phyloP scores from a whole-genome alignment of 2,888 invertebrate genomes.

The Nomada goodeniana region DNA sequence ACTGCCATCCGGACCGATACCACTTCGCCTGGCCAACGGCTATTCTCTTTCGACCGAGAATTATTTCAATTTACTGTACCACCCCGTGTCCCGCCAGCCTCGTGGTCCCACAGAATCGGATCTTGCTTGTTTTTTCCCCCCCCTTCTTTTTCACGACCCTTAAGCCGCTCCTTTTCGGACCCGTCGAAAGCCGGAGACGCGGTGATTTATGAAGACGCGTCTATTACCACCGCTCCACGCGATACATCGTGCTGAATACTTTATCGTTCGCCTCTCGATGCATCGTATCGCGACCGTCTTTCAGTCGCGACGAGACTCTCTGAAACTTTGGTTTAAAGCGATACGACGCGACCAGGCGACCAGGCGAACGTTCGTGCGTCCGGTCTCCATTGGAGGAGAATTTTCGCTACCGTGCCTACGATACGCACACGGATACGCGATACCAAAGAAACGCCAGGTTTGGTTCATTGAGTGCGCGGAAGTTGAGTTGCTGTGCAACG shows the following conservation, averaged over 20 bases:
- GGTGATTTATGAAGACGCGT: conserved; percentile 74
- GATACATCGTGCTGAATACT: conserved; percentile 51
- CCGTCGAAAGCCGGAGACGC: conserved; percentile 46
- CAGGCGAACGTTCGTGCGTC: no score
- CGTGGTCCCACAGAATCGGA: conserved; percentile 55
- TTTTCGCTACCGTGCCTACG: no score
- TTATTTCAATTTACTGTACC: conserved; percentile 82
- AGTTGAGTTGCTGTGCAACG: no score
- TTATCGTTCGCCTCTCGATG: conserved; percentile 22
- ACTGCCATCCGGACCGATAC: conserved; percentile 65
- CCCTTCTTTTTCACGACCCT: conserved; percentile 35
- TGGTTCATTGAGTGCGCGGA: no score
- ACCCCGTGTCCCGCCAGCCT: conserved; percentile 56
- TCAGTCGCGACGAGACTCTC: neutral
- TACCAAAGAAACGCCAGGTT: no score
- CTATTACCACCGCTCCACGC: conserved; percentile 62
- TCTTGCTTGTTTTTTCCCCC: conserved; percentile 40
- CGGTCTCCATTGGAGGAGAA: no score
- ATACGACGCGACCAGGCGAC: no score
- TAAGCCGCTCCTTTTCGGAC: conserved; percentile 36
- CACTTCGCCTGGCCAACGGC: conserved; percentile 71
- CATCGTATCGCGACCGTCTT: conserved; percentile 21
- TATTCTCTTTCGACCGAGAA: conserved; percentile 75
- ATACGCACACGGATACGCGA: no score
- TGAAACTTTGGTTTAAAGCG: no score